phyloP scores from a whole-genome alignment of 1,140 invertebrate species.

The Elymnias hypermnestra region DNA sequence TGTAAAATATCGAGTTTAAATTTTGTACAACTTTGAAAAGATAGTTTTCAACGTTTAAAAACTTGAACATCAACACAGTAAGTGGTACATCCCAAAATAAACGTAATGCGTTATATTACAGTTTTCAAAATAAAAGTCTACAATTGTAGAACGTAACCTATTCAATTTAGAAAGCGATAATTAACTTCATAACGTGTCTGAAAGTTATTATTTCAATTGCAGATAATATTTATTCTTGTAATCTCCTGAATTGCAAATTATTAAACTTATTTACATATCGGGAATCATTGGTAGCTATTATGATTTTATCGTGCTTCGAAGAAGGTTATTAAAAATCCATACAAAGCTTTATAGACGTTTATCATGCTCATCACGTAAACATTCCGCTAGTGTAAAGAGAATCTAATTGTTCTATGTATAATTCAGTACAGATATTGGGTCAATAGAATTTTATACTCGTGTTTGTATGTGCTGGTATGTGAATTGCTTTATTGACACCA shows the following conservation, averaged over 20 bases:
- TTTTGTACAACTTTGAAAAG: too few relatives aligned
- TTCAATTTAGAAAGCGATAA: not conserved
- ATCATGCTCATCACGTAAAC: slow-evolving; percentile 35
- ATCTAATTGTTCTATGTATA: slow-evolving; percentile 47
- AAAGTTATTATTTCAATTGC: not conserved
- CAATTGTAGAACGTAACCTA: too few relatives aligned
- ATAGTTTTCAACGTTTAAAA: too few relatives aligned
- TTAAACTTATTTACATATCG: slow-evolving; percentile 8
- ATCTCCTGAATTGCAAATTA: too few relatives aligned
- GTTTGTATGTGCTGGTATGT: slow-evolving; percentile 16
- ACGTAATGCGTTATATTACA: too few relatives aligned
- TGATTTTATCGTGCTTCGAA: slow-evolving; percentile 27
- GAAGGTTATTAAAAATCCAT: slow-evolving; percentile 39
- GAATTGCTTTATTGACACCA: slow-evolving; percentile 11
- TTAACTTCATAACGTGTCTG: not conserved
- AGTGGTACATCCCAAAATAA: too few relatives aligned
- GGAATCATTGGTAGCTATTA: slow-evolving; percentile 15
- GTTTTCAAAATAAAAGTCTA: too few relatives aligned
- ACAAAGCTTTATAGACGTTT: slow-evolving; percentile 27
- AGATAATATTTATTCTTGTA: not conserved
- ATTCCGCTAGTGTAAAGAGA: slow-evolving; percentile 28
- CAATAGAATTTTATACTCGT: slow-evolving; percentile 35
- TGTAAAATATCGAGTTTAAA: too few relatives aligned
- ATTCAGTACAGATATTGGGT: slow-evolving; percentile 39
- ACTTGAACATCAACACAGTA: too few relatives aligned